A percentile compares a stretch with the other conserved stretches of the same genome.
Evolutionary conservation across 1,140 invertebrate genomes (phyloP).

Genomic region (Neocloeon triangulifer): DNA sequence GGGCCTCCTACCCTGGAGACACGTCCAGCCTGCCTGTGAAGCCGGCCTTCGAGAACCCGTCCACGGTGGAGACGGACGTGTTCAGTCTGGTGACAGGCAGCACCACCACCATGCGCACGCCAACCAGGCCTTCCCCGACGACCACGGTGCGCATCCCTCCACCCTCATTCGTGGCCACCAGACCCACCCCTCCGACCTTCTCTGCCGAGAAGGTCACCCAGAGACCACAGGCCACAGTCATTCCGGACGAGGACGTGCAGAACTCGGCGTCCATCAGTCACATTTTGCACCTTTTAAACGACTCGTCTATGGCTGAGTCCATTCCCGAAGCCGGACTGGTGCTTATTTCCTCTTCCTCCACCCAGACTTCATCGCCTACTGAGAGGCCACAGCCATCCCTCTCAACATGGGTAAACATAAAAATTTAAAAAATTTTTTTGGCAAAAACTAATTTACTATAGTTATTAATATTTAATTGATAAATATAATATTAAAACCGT

Average conservation of each 20-base stretch:
- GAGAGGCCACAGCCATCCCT: neutral
- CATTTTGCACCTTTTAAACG: slow-evolving; percentile 17
- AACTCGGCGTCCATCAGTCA: slow-evolving; percentile 26
- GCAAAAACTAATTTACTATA: too few species aligned
- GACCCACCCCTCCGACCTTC: slow-evolving; percentile 2
- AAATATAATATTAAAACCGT: too few species aligned
- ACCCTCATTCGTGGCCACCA: slow-evolving; percentile 3
- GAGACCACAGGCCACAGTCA: neutral
- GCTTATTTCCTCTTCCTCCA: slow-evolving; percentile 1
- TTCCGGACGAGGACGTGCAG: slow-evolving; percentile 34
- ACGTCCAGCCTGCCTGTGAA: slow-evolving; percentile 1
- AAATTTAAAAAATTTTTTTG: too few species aligned
- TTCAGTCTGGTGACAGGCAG: slow-evolving; percentile 15
- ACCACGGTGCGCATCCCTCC: slow-evolving; percentile 11
- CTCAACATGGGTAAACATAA: too few species aligned
- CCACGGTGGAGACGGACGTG: slow-evolving; percentile 10
- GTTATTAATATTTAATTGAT: too few species aligned
- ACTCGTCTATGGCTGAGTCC: slow-evolving; percentile 9
- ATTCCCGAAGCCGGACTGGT: slow-evolving; percentile 4
- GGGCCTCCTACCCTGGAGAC: slow-evolving; percentile 3
- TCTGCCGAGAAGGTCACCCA: neutral
- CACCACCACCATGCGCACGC: slow-evolving; percentile 14
- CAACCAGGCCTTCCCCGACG: slow-evolving; percentile 17
- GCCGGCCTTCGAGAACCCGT: neutral
- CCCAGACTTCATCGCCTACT: neutral